Evolutionary conservation across 2,888 invertebrate genomes (phyloP).

Genomic region (Orthosia incerta): DNA sequence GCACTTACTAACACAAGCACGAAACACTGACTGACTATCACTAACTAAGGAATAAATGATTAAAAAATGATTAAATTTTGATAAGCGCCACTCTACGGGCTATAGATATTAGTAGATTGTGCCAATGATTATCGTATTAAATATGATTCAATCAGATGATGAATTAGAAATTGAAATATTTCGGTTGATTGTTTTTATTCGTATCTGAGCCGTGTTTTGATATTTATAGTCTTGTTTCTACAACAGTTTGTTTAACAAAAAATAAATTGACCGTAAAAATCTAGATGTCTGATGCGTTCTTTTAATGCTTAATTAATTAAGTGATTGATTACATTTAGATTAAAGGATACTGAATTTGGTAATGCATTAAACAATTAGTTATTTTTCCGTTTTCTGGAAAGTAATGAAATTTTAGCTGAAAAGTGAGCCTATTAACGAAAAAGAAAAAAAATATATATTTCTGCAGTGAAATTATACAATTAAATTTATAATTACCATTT

Average conservation of each 20-base stretch:
- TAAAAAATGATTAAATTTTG: slow-evolving; percentile 71
- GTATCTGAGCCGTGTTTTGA: slow-evolving; percentile 4
- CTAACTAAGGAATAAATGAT: slow-evolving; percentile 46
- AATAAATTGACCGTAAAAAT: background rate
- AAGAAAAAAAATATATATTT: no score
- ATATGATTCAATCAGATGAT: slow-evolving; percentile 70
- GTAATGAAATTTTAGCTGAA: no score
- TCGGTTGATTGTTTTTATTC: slow-evolving; percentile 30
- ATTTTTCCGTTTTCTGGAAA: no score
- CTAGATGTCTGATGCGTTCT: accelerated
- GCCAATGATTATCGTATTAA: slow-evolving; percentile 76
- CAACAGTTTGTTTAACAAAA: background rate
- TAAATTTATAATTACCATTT: background rate
- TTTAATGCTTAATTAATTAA: background rate
- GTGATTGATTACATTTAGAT: background rate
- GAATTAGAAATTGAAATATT: slow-evolving; percentile 66
- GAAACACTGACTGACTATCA: slow-evolving; percentile 63
- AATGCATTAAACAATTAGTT: no score
- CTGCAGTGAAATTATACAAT: no score
- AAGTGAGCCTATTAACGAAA: no score
- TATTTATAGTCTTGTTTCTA: background rate
- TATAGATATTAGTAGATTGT: slow-evolving; percentile 79
- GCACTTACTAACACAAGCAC: slow-evolving; percentile 52
- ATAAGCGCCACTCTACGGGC: slow-evolving; percentile 81
- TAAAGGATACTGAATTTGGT: no score